Evolutionary conservation across 2,113 vertebrate species (phyloP), one percentile per base, ranked within the genome.

Genomic region (Neolamprologus kungweensis): DNA sequence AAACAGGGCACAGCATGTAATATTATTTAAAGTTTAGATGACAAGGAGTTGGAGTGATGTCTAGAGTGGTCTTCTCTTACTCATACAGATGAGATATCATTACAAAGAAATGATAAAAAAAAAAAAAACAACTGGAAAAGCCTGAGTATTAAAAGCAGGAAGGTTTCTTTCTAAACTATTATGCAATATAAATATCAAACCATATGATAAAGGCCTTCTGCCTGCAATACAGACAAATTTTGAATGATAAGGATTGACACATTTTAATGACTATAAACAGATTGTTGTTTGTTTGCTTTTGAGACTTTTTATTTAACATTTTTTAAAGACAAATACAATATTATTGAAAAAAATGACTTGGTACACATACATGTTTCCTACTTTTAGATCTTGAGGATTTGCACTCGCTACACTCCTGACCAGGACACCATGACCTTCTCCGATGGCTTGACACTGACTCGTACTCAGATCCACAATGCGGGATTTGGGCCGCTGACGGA

Each of bases 341-440:
- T 50, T 78, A 12, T 31, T 78, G 2, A 12, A 17, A 31, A 42
- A 78, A 31, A 78, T 6, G 9, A n/a, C 9, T 31, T 28, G 23
- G 73, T 4, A 50, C 73, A 50, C 16, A 75, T 5, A 31, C 6
- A 50, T 12, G 14, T 47, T 78, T 33, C 11, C 17, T 78, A 33
- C 26, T 5, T 51, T 4, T 6, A 99, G 98, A 99, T 99, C 92
- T 95, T 99, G 81, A 97, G 98, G 96, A 99, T 99, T 94, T 98
- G 98, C 92, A 97, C 98, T 89, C 97, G 98, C 95, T 99, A 98
- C 91, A 99, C 98, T 7, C 98, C 98, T 0, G 98, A 98, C 92
- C 97, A 99, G 91, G 98, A 99, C 97, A 99, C 98, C 82, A 99
- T 99, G 98, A 99, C 98, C 33, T 99, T 99, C 88, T 99, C 98